Conservation (phyloP, 2,888 invertebrate genomes). For the Drosophila heteroneura region DNA sequence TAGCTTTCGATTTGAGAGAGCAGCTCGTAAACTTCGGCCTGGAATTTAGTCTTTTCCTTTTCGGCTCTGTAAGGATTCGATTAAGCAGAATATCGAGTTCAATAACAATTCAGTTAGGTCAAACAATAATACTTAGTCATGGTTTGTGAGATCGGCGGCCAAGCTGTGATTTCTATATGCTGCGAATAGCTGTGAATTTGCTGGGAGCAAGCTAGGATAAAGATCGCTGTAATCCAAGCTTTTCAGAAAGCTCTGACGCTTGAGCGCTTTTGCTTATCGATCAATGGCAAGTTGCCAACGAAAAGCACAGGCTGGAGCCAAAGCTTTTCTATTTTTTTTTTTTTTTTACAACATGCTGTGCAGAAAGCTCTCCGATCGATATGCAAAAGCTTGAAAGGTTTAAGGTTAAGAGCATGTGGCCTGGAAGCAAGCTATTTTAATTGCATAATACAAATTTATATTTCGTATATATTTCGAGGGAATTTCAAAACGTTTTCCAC, state of each 20-base stretch:
- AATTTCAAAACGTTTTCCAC: conserved; percentile 55
- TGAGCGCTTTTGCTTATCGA: conserved; percentile 32
- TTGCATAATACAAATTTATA: conserved; percentile 30
- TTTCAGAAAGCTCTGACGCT: conserved; percentile 21
- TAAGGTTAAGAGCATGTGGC: conserved; percentile 62
- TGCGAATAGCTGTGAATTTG: conserved; percentile 32
- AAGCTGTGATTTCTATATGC: conserved; percentile 41
- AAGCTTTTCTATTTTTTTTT: conserved; percentile 11
- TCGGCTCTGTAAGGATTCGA: conserved; percentile 90
- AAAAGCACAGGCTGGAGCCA: conserved; percentile 30
- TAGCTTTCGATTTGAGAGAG: conserved; percentile 97
- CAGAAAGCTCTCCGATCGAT: conserved; percentile 36
- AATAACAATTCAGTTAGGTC: conserved; percentile 16
- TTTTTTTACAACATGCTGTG: background rate
- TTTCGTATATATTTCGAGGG: conserved; percentile 3
- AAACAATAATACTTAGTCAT: conserved; percentile 70
- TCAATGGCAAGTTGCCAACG: conserved; percentile 7
- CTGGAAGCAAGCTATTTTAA: conserved; percentile 71
- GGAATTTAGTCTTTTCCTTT: conserved; percentile 99
- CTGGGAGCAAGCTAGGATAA: conserved; percentile 35
- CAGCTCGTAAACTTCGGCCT: conserved; percentile 99
- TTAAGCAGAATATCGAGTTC: conserved; percentile 46
- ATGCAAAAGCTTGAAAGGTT: conserved; percentile 51
- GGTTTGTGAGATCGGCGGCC: conserved; percentile 55
- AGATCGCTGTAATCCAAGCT: conserved; percentile 32